Base-by-base conservation (phyloP, 30 jellyfish, hydroid and myxozoan genomes). In the Aurelia aurita region DNA sequence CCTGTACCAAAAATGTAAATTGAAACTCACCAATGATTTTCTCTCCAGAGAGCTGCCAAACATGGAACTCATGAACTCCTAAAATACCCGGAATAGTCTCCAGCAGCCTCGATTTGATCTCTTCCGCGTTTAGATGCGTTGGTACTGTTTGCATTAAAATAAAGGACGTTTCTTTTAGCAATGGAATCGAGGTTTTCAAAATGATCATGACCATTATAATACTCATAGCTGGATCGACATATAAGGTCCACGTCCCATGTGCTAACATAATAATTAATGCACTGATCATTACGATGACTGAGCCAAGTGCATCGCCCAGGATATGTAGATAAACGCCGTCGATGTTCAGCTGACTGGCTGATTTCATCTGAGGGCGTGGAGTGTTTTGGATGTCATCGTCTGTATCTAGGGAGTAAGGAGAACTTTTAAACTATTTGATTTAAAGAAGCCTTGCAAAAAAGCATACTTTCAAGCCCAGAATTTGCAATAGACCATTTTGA, bases 171-270 rank as follows among this genome's bases (percentile, higher is more conserved):
- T 94, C 97, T 65, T 83, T 89, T 44, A 94, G 87, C 27, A 94
- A 65, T 25, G 99, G 99, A 46, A 94, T 94, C 74, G 99, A 94
- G 62, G 99, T 94, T 74, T 94, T 94, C 68, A 94, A 62, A 13
- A 94, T 94, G 59, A 94, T 94, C 91, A 80, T 74, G 32, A 94
- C 99, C 97, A 94, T 84, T 14, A 94, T 18, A 23, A 94, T 78
- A 58, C 99, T 94, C 99, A 94, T 94, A 6, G 89, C 93, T 10
- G 99, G 99, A 60, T 94, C 99, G 20, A 94, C 99, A 75, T 94
- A 94, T 11, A 74, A 53, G 5, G 96, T 89, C 99, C 99, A 94
- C 16, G 74, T 68, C 34, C 96, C 97, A 27, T 94, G 88, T n/a
- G 85, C 97, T 44, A 75, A 87, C 77, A 94, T 60, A 47, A 94